These are phyloP conservation scores for Cygnus buccinator DNA, from an alignment of 2,113 vertebrate genomes.

Conservation along the genomic window DNA sequence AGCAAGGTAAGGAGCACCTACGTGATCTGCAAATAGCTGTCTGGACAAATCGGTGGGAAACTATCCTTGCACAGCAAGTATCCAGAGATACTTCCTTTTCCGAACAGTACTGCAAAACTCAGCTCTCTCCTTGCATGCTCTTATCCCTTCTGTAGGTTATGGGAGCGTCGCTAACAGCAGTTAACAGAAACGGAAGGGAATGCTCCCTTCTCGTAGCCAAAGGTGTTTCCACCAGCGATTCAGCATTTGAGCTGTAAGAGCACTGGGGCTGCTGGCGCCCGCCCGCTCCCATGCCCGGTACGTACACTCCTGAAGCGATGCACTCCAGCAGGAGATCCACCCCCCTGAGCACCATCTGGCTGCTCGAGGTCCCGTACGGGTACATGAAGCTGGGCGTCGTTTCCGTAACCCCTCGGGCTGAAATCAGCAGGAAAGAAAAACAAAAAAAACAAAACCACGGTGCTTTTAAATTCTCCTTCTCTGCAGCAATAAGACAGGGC, in stretches of 20 bases:
- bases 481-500: not conserved
- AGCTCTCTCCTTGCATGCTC: not conserved
- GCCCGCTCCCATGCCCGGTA: not conserved
- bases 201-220: rapidly evolving
- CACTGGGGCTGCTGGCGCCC: not conserved
- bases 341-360: constrained; percentile 93
- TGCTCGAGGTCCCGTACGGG: constrained; percentile 87
- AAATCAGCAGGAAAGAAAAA: constrained; percentile 53
- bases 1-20: rapidly evolving
- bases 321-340: constrained; percentile 92
- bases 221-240: not conserved
- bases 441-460: not conserved
- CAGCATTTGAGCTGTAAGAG: not conserved
- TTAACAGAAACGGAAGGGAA: not conserved
- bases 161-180: rapidly evolving
- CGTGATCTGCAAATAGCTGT: not conserved
- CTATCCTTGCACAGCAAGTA: not conserved
- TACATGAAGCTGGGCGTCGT: constrained; percentile 91
- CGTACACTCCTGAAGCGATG: constrained; percentile 96
- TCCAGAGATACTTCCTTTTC: not conserved
- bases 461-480: constrained; percentile 30
- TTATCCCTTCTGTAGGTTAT: rapidly evolving
- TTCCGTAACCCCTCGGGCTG: constrained; percentile 89
- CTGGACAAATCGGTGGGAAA: not conserved
- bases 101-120: not conserved